phyloP scores from a whole-genome alignment of 2,888 invertebrate species.

The Tinea pellionella region DNA sequence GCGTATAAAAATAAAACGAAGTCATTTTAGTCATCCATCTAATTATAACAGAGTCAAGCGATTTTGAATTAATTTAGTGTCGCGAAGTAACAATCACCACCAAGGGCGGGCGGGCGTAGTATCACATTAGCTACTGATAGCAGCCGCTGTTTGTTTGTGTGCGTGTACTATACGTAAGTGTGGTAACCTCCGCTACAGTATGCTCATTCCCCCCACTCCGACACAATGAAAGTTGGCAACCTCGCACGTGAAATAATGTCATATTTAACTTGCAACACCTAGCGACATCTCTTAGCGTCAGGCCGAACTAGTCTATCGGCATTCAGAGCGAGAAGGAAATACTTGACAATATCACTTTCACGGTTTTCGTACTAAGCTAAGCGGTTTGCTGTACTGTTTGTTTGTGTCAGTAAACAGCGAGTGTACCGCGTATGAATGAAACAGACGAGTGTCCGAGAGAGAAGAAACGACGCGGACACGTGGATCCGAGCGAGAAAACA shows the following conservation, averaged over 20 bases:
- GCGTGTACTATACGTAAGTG: slow-evolving; percentile 19
- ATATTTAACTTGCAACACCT: slow-evolving; percentile 43
- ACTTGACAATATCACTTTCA: slow-evolving; percentile 69
- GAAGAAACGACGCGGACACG: slow-evolving; percentile 28
- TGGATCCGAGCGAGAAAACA: slow-evolving; percentile 20
- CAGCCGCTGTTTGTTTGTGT: slow-evolving; percentile 56
- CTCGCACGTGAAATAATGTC: slow-evolving; percentile 64
- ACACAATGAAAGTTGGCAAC: slow-evolving; percentile 49
- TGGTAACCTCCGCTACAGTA: slow-evolving; percentile 17
- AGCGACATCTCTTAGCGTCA: slow-evolving; percentile 54
- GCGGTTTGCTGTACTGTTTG: slow-evolving; percentile 70
- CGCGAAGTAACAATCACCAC: slow-evolving; percentile 50
- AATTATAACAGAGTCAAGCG: neutral
- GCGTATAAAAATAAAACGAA: neutral
- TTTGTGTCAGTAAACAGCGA: slow-evolving; percentile 70
- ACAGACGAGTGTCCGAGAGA: slow-evolving; percentile 54
- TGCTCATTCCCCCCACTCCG: slow-evolving; percentile 30
- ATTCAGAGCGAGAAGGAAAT: slow-evolving; percentile 52
- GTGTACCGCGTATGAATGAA: slow-evolving; percentile 69
- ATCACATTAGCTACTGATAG: slow-evolving; percentile 68
- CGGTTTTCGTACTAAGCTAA: slow-evolving; percentile 67
- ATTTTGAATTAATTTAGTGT: slow-evolving; percentile 12
- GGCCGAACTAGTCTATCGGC: slow-evolving; percentile 41
- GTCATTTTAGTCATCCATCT: neutral
- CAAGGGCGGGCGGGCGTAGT: slow-evolving; percentile 27